Evolutionary conservation across 53 echinoderm and acorn worm species (phyloP), one percentile per base, ranked within the genome.

Genomic region (Apostichopus leukothele): DNA sequence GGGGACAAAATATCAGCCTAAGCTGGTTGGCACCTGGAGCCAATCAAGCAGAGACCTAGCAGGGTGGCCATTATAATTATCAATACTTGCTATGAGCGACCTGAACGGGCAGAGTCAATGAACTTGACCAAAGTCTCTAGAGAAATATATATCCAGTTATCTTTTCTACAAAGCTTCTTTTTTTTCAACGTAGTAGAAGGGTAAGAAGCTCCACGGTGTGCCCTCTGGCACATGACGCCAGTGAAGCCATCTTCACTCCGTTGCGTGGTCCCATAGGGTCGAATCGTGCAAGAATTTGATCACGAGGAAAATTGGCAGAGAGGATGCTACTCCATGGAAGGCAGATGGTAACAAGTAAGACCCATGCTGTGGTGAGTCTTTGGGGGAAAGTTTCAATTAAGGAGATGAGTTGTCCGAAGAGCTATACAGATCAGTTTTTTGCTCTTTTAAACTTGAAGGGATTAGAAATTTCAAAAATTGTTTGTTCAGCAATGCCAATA

Each of bases 61-160:
- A 81, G 81, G 81, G 81, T 81, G 81, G 81, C 59, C 81, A 81
- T 81, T 81, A 81, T 81, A 81, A 81, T 81, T 81, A 81, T 81
- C 81, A 81, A 81, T 81, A 81, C 57, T 54, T 53, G 14, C 18
- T 81, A 11, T 59, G 9, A 54, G 77, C 52, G 18, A 12, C 19
- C 22, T 54, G 16, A 79, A 51, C 9, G 9, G 55, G 81, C 6
- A n/a, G 59, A 81, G 55, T 26, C 81, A 81, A 22, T 54, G 81
- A 81, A 81, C 57, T 81, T 81, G 81, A 81, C 23, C 81, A 81
- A 81, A 20, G 39, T 59, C 81, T 81, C 81, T 5, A 20, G 53
- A 55, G 81, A 71, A 16, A 71, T 71, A 63, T 63, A 63, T 63
- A 13, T 16, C 63, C 63, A 63, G 11, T 7, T 13, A 63, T 11